Conservation (phyloP, 2,888 invertebrate species). For the Eudemis profundana region DNA sequence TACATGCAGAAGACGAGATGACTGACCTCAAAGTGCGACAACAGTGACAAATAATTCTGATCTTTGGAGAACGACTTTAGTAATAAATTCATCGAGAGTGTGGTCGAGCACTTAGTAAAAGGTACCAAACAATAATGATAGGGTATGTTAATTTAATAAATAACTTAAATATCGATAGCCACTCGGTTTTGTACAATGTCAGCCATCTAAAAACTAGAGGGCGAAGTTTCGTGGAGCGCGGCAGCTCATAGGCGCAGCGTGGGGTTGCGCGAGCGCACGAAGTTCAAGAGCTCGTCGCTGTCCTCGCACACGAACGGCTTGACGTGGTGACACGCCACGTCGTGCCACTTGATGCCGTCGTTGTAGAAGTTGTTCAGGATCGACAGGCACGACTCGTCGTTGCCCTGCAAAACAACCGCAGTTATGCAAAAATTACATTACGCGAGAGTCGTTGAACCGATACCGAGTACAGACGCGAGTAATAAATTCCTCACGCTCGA, state of each 20-base stretch:
- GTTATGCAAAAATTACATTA: constrained; percentile 19
- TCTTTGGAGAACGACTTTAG: constrained; percentile 20
- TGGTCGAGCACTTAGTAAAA: constrained; percentile 29
- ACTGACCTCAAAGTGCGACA: constrained; percentile 58
- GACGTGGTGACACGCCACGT: constrained; percentile 94
- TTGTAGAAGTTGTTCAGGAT: constrained; percentile 97
- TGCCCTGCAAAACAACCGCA: constrained; percentile 85
- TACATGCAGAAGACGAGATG: constrained; percentile 51
- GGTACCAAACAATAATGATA: constrained; percentile 28
- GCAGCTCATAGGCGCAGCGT: constrained; percentile 89
- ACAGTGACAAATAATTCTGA: constrained; percentile 17
- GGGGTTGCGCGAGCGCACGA: constrained; percentile 95
- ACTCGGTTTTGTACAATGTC: constrained; percentile 80
- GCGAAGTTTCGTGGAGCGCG: constrained; percentile 28
- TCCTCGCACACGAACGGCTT: constrained; percentile 96
- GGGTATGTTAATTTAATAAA: constrained; percentile 68
- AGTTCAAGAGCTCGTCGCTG: constrained; percentile 95
- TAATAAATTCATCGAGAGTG: constrained; percentile 22
- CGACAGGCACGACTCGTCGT: constrained; percentile 95
- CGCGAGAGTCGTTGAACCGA: constrained; percentile 32
- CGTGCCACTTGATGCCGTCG: constrained; percentile 94
- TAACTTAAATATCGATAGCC: constrained; percentile 78
- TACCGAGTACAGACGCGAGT: constrained; percentile 32
- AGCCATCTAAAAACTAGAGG: constrained; percentile 68
- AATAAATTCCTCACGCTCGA: constrained; percentile 41